phyloP scores from a whole-genome alignment of 2,113 vertebrate species.

The Calidris pygmaea region DNA sequence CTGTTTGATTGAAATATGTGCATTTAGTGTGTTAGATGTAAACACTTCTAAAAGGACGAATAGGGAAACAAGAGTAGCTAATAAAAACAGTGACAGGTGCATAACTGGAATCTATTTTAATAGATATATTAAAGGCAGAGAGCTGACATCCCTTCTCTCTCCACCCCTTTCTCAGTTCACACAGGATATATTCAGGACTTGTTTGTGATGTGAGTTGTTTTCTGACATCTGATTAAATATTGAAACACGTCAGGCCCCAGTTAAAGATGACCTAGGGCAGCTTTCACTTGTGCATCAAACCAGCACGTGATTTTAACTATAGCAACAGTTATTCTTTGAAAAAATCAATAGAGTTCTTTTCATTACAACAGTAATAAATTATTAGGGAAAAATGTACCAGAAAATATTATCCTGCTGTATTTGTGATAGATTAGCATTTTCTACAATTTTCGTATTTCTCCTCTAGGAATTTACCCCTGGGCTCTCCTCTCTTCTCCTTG shows the following conservation, averaged over 20 bases:
- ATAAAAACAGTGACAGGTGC: neutral
- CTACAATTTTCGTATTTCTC: neutral
- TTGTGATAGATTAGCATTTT: neutral
- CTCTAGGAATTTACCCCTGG: neutral
- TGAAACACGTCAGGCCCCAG: neutral
- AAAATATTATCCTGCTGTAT: neutral
- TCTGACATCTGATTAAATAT: constrained; percentile 9
- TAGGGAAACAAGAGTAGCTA: neutral
- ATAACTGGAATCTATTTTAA: neutral
- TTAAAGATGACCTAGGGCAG: constrained; percentile 27
- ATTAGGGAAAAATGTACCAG: neutral
- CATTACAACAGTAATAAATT: neutral
- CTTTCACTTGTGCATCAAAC: constrained; percentile 14
- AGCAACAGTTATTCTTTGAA: neutral
- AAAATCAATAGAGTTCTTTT: constrained; percentile 19
- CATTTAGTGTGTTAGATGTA: neutral
- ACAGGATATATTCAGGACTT: neutral
- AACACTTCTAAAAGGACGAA: neutral
- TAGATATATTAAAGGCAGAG: neutral
- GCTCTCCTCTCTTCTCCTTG: neutral
- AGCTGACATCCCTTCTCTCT: neutral
- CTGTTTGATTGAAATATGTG: neutral
- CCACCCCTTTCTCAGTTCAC: neutral
- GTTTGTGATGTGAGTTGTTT: neutral
- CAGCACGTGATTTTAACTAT: neutral